Percentiles rank a stretch among this genome's conserved stretches.
Conservation (phyloP, 1,140 invertebrate species). For the Drosophila repletoides region DNA sequence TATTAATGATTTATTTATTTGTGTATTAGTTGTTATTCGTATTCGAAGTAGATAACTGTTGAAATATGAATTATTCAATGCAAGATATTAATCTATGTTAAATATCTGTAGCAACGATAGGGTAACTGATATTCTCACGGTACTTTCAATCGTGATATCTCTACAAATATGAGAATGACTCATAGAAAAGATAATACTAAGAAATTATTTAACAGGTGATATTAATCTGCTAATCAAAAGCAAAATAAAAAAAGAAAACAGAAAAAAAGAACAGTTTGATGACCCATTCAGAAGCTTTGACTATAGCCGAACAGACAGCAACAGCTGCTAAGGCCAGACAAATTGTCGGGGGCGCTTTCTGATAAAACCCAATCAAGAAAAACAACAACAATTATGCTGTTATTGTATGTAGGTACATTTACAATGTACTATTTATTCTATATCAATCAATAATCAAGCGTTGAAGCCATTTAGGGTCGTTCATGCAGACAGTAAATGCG, state of each 20-base stretch:
- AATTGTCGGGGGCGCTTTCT: neutral
- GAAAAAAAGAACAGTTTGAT: neutral
- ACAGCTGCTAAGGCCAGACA: conserved; percentile 10
- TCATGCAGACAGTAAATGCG: conserved; percentile 9
- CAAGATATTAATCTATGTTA: neutral
- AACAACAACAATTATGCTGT: neutral
- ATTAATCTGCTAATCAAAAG: neutral
- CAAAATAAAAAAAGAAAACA: neutral
- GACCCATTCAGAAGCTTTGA: neutral
- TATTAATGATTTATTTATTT: neutral
- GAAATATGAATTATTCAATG: too few species aligned
- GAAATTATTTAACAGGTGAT: conserved; percentile 4
- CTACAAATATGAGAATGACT: too few species aligned
- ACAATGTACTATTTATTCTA: neutral
- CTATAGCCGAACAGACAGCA: conserved; percentile 7
- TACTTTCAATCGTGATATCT: too few species aligned
- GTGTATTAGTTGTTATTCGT: neutral
- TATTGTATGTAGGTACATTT: conserved; percentile 13
- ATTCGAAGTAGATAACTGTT: too few species aligned
- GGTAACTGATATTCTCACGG: conserved; percentile 3
- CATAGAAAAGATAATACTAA: too few species aligned
- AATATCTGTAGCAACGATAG: too few species aligned
- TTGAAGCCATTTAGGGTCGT: conserved; percentile 12
- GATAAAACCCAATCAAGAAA: conserved; percentile 16
- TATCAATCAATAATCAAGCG: conserved; percentile 25